Evolutionary conservation across 92 coral and sea anemone species (phyloP), one percentile per base, ranked within the genome.

Genomic region (Paramuricea clavata): DNA sequence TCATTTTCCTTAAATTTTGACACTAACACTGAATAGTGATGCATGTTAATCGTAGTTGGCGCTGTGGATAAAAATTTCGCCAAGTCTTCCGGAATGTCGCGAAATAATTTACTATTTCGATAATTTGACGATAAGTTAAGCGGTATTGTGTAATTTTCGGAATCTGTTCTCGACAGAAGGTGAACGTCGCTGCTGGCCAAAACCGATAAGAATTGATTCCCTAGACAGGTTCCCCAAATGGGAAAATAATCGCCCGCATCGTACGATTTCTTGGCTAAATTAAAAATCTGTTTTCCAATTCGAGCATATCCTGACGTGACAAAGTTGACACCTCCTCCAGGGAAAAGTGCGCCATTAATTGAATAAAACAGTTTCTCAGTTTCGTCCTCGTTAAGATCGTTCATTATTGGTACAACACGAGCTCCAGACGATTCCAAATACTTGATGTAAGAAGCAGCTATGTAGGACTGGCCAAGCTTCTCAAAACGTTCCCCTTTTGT

Each of bases 191-290:
- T 91, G 12, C 95, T 91, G 2, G 92, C 95, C 60, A 90, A 52
- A 42, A 83, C 90, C 49, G 91, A 87, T 5, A 96, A 92, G 71
- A 92, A 76, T 83, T 96, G 82, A 85, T 94, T 94, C 2, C 99
- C 99, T 33, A 93, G 93, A 69, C 99, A 96, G 2, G 99, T 96
- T 49, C 99, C 99, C 99, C 99, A 96, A 31, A 96, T 31, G 0
- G 99, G 99, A 74, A 96, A 96, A 27, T 89, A 92, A 65, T 96
- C 97, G 39, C 94, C 96, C 8, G 56, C 82, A 82, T 94, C 95
- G 68, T 91, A 92, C 11, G 99, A 95, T 87, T 90, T 87, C 52
- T 77, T 81, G 56, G 98, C 98, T 60, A 95, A 90, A 57, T 93
- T 86, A 72, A 82, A 92, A 25, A 95, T 41, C 30, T 77, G 88